Conservation (phyloP, 2,113 vertebrate genomes). For the Myanophis thanlyinensis region DNA sequence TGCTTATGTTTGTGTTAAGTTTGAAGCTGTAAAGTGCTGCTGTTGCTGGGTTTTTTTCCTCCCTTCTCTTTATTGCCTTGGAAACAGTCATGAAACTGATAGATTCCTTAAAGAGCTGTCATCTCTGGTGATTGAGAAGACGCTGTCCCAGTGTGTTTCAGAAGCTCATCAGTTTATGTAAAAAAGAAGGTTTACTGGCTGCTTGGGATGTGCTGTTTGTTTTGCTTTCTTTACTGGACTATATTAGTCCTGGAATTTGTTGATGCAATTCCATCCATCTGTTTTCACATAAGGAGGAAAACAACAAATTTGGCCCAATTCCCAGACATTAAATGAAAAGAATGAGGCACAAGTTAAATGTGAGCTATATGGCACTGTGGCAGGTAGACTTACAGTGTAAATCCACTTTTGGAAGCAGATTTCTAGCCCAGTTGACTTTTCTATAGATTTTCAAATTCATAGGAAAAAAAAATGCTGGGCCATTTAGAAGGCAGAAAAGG, state of each 20-base stretch:
- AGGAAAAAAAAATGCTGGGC: background rate
- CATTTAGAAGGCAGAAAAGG: background rate
- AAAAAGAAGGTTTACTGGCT: background rate
- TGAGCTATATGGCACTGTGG: background rate
- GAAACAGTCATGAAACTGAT: conserved; percentile 57
- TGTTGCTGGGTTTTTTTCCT: conserved; percentile 31
- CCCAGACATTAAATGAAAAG: conserved; percentile 37
- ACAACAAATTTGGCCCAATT: conserved; percentile 57
- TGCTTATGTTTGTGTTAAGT: background rate
- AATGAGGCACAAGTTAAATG: background rate
- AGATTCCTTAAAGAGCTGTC: background rate
- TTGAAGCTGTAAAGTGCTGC: conserved; percentile 56
- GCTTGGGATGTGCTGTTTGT: background rate
- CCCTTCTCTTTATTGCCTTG: conserved; percentile 52
- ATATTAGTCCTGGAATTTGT: conserved; percentile 43
- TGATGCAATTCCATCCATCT: conserved; percentile 71
- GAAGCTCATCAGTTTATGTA: background rate
- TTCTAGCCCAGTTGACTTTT: background rate
- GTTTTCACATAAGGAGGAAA: conserved; percentile 67
- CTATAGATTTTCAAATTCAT: background rate
- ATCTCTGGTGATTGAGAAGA: background rate
- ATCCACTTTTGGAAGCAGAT: background rate
- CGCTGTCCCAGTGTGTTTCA: background rate
- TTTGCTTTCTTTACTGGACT: conserved; percentile 31
- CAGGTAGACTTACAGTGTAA: background rate